Base-by-base conservation (phyloP, 2,888 invertebrate genomes). In the Philereme vetulata region DNA sequence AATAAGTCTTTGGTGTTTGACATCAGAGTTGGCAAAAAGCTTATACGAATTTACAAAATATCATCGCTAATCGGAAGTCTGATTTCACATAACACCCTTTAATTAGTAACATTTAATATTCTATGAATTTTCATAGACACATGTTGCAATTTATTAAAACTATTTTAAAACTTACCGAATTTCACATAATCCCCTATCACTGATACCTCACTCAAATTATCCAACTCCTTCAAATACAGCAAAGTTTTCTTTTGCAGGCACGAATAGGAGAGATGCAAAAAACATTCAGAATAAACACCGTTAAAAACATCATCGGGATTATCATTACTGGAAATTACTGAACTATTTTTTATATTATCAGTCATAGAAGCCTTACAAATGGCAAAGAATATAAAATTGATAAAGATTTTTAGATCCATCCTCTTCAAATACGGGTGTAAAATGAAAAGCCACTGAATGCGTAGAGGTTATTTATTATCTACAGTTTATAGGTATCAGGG, bases 161-260 rank as follows among this genome's bases (percentile, higher is more conserved):
- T 40, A 40, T 10, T n/a, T 34, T 8, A 9, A 4, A 21, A 80
- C 84, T 91, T 85, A 85, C 94, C 93, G 64, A 94, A 88, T 68
- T 91, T 93, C 1, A 94, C 82, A 68, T 88, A 90, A 60, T 93
- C 91, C 1, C 94, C 94, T 53, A 94, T 76, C 40, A 94, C 80
- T 6, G 90, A 90, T 64, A 94, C 90, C 68, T 93, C 93, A 65
- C 92, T 87, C 52, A 94, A 76, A 48, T 85, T 83, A 62, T 93
- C 92, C 3, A 95, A 78, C 21, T 92, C 86, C 58, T 93, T 93
- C 61, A 95, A 75, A 79, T 94, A 94, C 48, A 92, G 72, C 6
- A 94, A 80, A 3, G 94, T 90, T 71, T 94, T 93, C 64, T 87
- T 93, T 74, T 93, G 94, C 33, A 94, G 81, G 72, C 94, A 95